These are phyloP conservation scores for Drosophila subobscura DNA, from an alignment of 1,140 invertebrate genomes.

Conservation along the genomic window DNA sequence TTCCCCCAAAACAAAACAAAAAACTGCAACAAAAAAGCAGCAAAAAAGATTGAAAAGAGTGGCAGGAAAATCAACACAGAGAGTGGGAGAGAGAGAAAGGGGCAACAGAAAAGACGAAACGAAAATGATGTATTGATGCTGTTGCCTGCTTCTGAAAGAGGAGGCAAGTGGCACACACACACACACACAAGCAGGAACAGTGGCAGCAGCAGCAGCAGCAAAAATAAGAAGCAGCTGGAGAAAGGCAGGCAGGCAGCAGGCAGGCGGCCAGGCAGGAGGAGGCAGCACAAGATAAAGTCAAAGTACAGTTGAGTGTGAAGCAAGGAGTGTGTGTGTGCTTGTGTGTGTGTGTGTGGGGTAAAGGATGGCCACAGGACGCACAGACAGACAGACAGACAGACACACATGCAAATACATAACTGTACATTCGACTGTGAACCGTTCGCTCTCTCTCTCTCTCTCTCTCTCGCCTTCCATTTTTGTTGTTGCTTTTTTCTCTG, in stretches of 20 bases:
- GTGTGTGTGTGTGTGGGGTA: not conserved
- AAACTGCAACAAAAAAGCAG: constrained; percentile 61
- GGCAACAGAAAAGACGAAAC: constrained; percentile 66
- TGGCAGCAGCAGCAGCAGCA: constrained; percentile 6
- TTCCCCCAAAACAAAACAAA: constrained; percentile 11
- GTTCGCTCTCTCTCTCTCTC: not conserved
- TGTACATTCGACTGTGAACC: constrained; percentile 47
- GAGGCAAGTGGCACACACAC: constrained; percentile 21
- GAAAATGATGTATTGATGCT: constrained; percentile 80
- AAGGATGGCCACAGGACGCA: no score
- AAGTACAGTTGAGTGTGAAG: not conserved
- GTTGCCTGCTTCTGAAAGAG: not conserved
- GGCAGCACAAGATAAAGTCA: not conserved
- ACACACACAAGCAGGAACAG: constrained; percentile 30
- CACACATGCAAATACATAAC: constrained; percentile 67
- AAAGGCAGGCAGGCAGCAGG: not conserved
- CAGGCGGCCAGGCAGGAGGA: not conserved
- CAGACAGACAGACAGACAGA: constrained; percentile 19
- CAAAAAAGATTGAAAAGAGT: constrained; percentile 57
- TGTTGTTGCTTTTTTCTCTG: constrained; percentile 7
- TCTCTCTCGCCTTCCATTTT: not conserved
- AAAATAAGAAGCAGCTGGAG: constrained; percentile 36
- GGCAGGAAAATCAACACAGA: constrained; percentile 58
- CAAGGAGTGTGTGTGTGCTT: not conserved
- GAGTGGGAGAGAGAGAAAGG: constrained; percentile 11